Evolutionary conservation across 2,888 invertebrate genomes (phyloP).

Genomic region (Opisthograptis luteolata): DNA sequence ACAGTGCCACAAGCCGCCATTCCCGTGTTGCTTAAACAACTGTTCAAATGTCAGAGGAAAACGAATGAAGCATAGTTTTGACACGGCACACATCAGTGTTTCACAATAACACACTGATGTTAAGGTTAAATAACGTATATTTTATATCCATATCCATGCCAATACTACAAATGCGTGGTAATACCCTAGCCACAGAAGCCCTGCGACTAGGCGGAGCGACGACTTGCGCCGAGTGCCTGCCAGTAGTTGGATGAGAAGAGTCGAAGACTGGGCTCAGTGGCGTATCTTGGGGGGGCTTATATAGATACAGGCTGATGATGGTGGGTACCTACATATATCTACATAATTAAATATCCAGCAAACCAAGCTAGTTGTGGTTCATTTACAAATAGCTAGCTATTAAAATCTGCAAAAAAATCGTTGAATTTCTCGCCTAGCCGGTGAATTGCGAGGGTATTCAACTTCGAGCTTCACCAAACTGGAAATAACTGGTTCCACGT

Average conservation of each 20-base stretch:
- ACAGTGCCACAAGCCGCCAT: not conserved
- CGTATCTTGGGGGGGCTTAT: too few species aligned
- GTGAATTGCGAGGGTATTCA: slow-evolving; percentile 23
- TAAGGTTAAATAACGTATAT: not conserved
- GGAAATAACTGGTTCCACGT: slow-evolving; percentile 8
- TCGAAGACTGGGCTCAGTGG: too few species aligned
- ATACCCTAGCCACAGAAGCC: too few species aligned
- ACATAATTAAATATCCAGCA: not conserved
- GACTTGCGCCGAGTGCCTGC: too few species aligned
- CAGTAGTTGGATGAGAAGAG: too few species aligned
- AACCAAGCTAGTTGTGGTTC: slow-evolving; percentile 1
- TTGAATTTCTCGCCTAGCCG: slow-evolving; percentile 14
- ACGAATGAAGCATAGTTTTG: slow-evolving; percentile 4
- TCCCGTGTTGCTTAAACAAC: slow-evolving; percentile 7
- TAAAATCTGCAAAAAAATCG: slow-evolving; percentile 11
- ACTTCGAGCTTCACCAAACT: slow-evolving; percentile 9
- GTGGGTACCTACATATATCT: too few species aligned
- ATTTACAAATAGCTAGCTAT: slow-evolving; percentile 12
- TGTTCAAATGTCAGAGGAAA: slow-evolving; percentile 3
- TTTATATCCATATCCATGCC: too few species aligned
- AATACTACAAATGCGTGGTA: too few species aligned
- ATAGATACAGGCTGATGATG: too few species aligned
- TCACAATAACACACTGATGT: slow-evolving; percentile 7
- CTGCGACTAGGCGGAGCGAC: too few species aligned
- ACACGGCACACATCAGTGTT: slow-evolving; percentile 14